Evolutionary conservation across 2,797 vertebrate species (phyloP).

Genomic region (Centropyge bicolor): DNA sequence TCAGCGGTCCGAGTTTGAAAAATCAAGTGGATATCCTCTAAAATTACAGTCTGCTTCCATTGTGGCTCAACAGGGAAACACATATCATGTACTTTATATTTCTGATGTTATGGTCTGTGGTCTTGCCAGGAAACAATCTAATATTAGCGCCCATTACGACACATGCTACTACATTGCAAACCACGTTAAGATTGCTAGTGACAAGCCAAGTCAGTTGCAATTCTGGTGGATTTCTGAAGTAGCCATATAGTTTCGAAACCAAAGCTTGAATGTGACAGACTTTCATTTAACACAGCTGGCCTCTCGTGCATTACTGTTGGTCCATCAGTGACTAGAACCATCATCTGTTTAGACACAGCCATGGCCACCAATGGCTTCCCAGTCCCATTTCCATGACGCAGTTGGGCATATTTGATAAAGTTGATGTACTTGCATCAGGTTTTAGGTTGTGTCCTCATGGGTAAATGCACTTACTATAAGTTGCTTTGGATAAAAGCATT

Average conservation of each 20-base stretch:
- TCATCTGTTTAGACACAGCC: not conserved
- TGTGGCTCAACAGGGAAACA: no score
- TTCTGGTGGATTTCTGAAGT: not conserved
- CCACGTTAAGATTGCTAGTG: not conserved
- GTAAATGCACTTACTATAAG: no score
- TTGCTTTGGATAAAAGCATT: not conserved
- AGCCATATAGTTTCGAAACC: not conserved
- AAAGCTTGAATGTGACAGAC: not conserved
- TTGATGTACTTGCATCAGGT: no score
- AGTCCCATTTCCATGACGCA: not conserved
- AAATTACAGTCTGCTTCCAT: no score
- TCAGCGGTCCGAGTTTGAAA: no score
- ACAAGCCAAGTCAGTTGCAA: not conserved
- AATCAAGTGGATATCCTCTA: no score
- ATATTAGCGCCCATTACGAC: not conserved
- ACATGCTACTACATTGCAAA: not conserved
- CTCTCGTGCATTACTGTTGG: not conserved
- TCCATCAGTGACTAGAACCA: not conserved
- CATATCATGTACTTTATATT: no score
- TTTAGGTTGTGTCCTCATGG: no score
- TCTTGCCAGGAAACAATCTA: constrained; percentile 12
- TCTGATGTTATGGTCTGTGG: no score
- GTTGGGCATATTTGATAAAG: not conserved
- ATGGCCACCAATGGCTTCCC: not conserved
- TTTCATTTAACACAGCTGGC: not conserved